Base-by-base conservation (phyloP, 2,113 vertebrate species). In the Mirza zaza region DNA sequence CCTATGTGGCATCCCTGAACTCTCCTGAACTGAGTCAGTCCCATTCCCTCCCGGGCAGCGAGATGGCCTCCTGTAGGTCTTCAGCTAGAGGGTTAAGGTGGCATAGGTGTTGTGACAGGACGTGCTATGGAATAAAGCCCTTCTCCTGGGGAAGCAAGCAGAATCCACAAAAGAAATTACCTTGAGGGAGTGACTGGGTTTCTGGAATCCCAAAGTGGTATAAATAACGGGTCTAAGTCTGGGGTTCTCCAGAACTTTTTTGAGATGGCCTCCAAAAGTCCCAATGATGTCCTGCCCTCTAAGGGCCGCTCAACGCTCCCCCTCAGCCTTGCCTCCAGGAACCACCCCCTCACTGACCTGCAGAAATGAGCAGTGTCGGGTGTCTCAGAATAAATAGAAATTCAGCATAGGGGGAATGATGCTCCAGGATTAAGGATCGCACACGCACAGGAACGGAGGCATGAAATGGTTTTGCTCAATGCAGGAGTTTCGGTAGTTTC, bases 291-390 rank as follows among this genome's bases (percentile, higher is more conserved):
- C 34, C 77, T n/a, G 39, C 10, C 57, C 4, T 36, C 7, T 13
- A 27, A 18, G 23, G 9, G 7, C 27, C 18, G 1, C 1, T n/a
- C 34, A 9, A 0, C 0, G 1, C 5, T n/a, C 12, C 15, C 6
- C n/a, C 25, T 10, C 34, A 20, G 36, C 2, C 52, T 67, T 36
- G 2, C 32, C 27, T 45, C 6, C 7, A 14, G 29, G 48, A 82
- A 86, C 4, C 3, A 45, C 13, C 8, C 0, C 63, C 4, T 17
- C 18, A 25, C 10, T 39, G 20, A 8, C 70, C 13, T 12, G n/a
- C 39, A 63, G 21, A 29, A 39, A 36, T 1, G 32, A 82, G 3
- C 10, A 20, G 3, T 0, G 8, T 4, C 11, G 55, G 34, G 57
- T 3, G 3, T 21, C 3, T 5, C 1, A 5, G 8, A 10, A 57